Evolutionary conservation across 2,113 vertebrate genomes (phyloP), one percentile per base, ranked within the genome.

Genomic region (Labeo rohita): DNA sequence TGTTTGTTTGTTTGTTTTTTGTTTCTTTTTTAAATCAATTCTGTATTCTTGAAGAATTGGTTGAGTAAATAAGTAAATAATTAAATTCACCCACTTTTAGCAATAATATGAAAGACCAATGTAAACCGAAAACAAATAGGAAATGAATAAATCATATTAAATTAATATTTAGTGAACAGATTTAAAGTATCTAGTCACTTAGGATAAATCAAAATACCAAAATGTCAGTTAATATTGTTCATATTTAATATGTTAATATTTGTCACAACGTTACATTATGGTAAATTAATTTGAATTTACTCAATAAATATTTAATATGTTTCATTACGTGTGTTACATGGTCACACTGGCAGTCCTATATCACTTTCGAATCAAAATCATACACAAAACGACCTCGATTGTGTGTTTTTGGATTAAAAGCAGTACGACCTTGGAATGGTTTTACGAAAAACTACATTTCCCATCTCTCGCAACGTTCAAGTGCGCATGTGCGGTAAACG

Each of bases 361-460:
- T 16, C 66, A 70, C 34, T 39, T 68, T 7, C 28, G 13, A 68
- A 68, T 39, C 65, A 70, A 15, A 70, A 72, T 36, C 12, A 15
- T 18, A 18, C 15, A 61, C 21, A 61, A n/a, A 63, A 9, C 11
- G 10, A 23, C 0, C 3, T 11, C 10, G 10, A 9, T 63, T 23
- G 61, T 63, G 63, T 65, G 23, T 43, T 72, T 72, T 61, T 61
- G 8, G 56, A n/a, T n/a, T 0, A 61, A 61, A 52, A 52, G 7
- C 7, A 8, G 45, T 2, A 76, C 9, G 39, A 80, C 54, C 28
- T 12, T 83, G 8, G 52, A 66, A 36, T 23, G 56, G n/a, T 16
- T 65, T 11, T 21, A 5, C 7, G 15, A 0, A 75, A 43, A 87
- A 90, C 88, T 89, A 89, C 90, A 89, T 72, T 68, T 87, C 80